These are phyloP conservation scores for Sarcophaga variegata DNA, from an alignment of 2,888 invertebrate genomes.

Conservation along the genomic window DNA sequence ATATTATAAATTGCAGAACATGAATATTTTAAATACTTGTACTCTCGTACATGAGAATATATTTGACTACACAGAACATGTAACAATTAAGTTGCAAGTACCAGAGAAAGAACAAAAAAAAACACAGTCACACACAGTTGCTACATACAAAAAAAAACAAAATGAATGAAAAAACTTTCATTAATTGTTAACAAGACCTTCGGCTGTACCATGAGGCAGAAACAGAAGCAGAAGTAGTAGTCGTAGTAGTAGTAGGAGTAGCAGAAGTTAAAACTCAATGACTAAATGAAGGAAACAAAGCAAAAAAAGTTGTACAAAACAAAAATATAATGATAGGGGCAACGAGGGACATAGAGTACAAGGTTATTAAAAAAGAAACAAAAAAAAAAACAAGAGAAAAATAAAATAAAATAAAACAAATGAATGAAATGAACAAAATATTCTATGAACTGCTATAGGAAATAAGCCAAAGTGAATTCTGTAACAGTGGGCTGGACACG, in stretches of 20 bases:
- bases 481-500: conserved; percentile 6
- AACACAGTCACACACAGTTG: too few species aligned
- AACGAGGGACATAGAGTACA: not conserved
- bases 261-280: conserved; percentile 19
- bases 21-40: conserved; percentile 41
- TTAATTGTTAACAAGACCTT: not conserved
- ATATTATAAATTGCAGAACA: conserved; percentile 29
- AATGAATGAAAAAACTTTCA: too few species aligned
- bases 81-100: conserved; percentile 23
- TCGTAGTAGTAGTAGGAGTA: too few species aligned
- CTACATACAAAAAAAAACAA: too few species aligned
- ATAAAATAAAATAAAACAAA: too few species aligned
- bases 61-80: conserved; percentile 5
- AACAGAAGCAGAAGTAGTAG: too few species aligned
- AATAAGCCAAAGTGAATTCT: conserved; percentile 32
- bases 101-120: not conserved
- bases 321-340: too few species aligned
- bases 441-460: not conserved
- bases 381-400: too few species aligned
- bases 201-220: not conserved
- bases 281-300: conserved; percentile 19
- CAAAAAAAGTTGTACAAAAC: not conserved
- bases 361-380: conserved; percentile 11
- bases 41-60: not conserved
- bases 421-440: too few species aligned